Evolutionary conservation across 2,888 invertebrate species (phyloP).

Genomic region (Lochmaea crataegi): DNA sequence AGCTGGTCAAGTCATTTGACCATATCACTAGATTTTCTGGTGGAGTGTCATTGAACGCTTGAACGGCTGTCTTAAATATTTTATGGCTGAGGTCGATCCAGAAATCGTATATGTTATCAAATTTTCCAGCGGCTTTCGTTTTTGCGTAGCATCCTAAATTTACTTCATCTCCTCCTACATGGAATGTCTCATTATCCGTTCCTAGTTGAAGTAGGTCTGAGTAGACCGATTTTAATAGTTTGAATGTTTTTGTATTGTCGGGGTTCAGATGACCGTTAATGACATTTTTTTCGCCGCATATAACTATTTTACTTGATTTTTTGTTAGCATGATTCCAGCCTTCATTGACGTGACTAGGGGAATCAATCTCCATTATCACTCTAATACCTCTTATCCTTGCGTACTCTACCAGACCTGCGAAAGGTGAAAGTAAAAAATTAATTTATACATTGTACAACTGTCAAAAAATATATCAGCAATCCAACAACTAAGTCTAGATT

Average conservation of each 20-base stretch:
- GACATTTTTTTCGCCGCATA: constrained; percentile 80
- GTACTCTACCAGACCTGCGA: constrained; percentile 73
- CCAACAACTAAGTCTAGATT: too few species aligned
- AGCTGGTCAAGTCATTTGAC: constrained; percentile 79
- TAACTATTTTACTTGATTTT: constrained; percentile 68
- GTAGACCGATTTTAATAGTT: constrained; percentile 78
- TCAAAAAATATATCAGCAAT: too few species aligned
- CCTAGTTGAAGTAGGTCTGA: constrained; percentile 78
- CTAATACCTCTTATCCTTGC: constrained; percentile 83
- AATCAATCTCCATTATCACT: constrained; percentile 88
- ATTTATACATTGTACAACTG: not conserved
- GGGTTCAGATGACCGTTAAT: constrained; percentile 85
- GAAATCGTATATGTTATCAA: constrained; percentile 74
- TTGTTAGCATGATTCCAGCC: constrained; percentile 87
- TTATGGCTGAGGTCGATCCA: constrained; percentile 79
- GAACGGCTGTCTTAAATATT: constrained; percentile 70
- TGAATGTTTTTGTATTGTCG: constrained; percentile 77
- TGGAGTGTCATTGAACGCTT: constrained; percentile 68
- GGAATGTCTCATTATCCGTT: constrained; percentile 81
- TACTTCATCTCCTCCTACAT: constrained; percentile 83
- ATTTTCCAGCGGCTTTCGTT: constrained; percentile 56
- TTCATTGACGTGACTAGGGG: constrained; percentile 86
- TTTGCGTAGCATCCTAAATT: constrained; percentile 78
- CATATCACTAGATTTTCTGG: constrained; percentile 74
- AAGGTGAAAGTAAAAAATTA: not conserved